Percentiles rank a stretch among this genome's conserved stretches.
Conservation (phyloP, 2,113 vertebrate species). For the Scartelaos histophorus region DNA sequence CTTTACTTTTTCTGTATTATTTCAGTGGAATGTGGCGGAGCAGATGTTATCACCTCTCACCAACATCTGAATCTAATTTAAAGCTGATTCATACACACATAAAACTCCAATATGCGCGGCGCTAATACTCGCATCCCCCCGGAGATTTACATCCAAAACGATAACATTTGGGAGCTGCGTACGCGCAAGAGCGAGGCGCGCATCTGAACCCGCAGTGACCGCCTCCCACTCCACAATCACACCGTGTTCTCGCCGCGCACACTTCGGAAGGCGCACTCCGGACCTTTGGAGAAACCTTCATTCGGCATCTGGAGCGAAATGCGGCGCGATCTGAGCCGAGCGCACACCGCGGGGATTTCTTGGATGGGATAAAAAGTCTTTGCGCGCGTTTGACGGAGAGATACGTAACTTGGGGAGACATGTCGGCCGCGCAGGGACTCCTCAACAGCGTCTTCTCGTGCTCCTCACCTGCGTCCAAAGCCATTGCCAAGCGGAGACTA, state of each 20-base stretch:
- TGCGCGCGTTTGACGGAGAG: slow-evolving; percentile 32
- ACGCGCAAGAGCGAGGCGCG: not conserved
- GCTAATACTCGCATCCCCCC: not conserved
- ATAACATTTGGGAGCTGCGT: not conserved
- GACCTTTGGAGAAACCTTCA: slow-evolving; percentile 12
- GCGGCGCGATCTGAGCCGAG: slow-evolving; percentile 9
- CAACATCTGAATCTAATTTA: slow-evolving; percentile 11
- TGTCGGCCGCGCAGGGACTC: slow-evolving; percentile 82
- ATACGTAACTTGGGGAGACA: slow-evolving; percentile 53
- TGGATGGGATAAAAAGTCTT: slow-evolving; percentile 1
- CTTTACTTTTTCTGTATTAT: not conserved
- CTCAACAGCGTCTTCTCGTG: slow-evolving; percentile 90
- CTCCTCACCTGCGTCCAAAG: slow-evolving; percentile 83
- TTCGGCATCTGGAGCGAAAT: slow-evolving; percentile 33
- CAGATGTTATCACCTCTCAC: slow-evolving; percentile 1
- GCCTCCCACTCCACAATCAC: slow-evolving; percentile 28
- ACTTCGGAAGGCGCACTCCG: slow-evolving; percentile 25
- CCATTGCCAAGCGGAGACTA: slow-evolving; percentile 82
- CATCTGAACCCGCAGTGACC: slow-evolving; percentile 5
- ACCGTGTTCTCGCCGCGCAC: slow-evolving; percentile 25
- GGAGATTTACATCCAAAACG: slow-evolving; percentile 2
- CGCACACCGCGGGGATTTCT: not conserved
- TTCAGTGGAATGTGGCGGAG: slow-evolving; percentile 5
- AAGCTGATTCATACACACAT: not conserved
- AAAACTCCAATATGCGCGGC: not conserved